Evolutionary conservation across 2,113 vertebrate genomes (phyloP).

Genomic region (Muntiacus reevesi): DNA sequence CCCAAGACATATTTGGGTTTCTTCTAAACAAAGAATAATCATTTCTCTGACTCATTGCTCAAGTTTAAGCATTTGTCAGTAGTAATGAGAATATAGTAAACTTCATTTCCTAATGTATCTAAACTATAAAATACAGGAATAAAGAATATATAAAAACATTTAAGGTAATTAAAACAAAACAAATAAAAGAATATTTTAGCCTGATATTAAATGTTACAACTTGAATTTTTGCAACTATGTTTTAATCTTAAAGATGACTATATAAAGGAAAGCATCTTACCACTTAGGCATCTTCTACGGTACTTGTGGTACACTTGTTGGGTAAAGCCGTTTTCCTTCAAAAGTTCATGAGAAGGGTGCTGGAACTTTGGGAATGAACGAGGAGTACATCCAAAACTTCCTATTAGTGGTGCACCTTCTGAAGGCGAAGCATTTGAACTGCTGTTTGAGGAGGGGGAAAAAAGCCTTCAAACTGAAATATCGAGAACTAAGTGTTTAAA

Average conservation of each 20-base stretch:
- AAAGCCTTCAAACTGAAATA: conserved; percentile 33
- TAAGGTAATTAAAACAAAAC: neutral
- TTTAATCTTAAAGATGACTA: neutral
- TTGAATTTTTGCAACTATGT: neutral
- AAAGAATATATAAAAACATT: neutral
- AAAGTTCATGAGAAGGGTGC: conserved; percentile 95
- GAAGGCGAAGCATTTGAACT: conserved; percentile 91
- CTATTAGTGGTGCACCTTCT: conserved; percentile 84
- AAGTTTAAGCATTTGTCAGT: neutral
- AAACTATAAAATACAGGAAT: conserved; percentile 8
- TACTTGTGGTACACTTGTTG: conserved; percentile 98
- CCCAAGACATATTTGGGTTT: neutral
- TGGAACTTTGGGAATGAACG: conserved; percentile 95
- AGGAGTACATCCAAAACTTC: conserved; percentile 89
- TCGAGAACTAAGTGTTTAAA: neutral
- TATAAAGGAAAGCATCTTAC: conserved; percentile 76
- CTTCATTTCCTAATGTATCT: neutral
- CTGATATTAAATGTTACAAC: neutral
- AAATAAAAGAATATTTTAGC: conserved; percentile 30
- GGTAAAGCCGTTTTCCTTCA: conserved; percentile 96
- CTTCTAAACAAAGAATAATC: neutral
- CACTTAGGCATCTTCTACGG: conserved; percentile 89
- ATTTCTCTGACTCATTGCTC: neutral
- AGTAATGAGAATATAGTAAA: neutral
- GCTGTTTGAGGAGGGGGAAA: conserved; percentile 71